Base-by-base conservation (phyloP, 2,113 vertebrate genomes). In the Lagenorhynchus albirostris region DNA sequence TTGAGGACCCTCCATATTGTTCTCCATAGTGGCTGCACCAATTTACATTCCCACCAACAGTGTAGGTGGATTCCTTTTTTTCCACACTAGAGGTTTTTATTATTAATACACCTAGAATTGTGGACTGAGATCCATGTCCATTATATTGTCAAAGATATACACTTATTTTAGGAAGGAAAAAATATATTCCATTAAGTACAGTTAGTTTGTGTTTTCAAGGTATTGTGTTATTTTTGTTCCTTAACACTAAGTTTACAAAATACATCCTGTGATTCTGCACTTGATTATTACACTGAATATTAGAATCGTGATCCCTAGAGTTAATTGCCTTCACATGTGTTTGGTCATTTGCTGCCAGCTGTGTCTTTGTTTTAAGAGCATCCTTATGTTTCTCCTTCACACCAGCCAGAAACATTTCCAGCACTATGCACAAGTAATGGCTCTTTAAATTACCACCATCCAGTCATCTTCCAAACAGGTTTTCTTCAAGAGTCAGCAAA, bases 401-500 rank as follows among this genome's bases (percentile, higher is more conserved):
- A 67, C 13, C 41, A 70, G 33, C 77, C 68, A 83, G 47, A 93
- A 96, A 67, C 70, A 20, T 91, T 94, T 97, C 63, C 83, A 83
- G 95, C 6, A 5, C 83, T 74, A 2, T 80, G 93, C 63, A 67
- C 84, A 67, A 92, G 79, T 76, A 94, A 95, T 92, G 94, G 36
- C 36, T 82, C 50, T 92, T 94, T 63, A 70, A 92, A 92, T 92
- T 33, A 53, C 70, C 26, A 23, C 65, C 3, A 26, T 44, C 74
- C 53, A 38, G 58, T 86, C 73, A 58, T 89, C 26, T 94, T 96
- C 41, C 0, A 1, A n/a, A 47, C 11, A 85, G 68, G n/a, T 83
- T 96, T 97, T 96, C 68, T 89, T 68, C 63, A 95, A 63, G 74
- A 95, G 67, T 96, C 86, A 92, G 83, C 47, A 58, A 95, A 67